Evolutionary conservation across 1,140 invertebrate genomes (phyloP).

Genomic region (Drosophila varians): DNA sequence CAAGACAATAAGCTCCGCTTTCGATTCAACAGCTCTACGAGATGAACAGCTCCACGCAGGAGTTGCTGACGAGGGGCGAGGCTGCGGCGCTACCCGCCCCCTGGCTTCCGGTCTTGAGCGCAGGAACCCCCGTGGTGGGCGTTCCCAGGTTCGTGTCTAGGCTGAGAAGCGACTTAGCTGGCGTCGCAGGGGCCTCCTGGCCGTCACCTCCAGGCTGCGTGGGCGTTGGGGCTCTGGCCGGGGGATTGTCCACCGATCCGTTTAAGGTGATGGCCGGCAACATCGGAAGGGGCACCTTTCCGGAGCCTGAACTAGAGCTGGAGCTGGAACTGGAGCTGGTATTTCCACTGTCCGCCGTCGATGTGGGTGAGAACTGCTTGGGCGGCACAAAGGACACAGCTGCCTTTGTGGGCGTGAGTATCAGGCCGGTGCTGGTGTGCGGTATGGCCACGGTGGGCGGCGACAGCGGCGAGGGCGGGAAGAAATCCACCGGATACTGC

Average conservation of each 20-base stretch:
- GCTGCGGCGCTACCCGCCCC: slow-evolving; percentile 24
- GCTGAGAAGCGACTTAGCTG: slow-evolving; percentile 54
- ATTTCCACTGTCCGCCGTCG: slow-evolving; percentile 11
- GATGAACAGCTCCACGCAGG: slow-evolving; percentile 68
- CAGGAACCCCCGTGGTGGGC: slow-evolving; percentile 13
- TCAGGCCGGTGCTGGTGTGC: slow-evolving; percentile 49
- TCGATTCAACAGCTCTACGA: slow-evolving; percentile 31
- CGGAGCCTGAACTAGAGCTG: not conserved
- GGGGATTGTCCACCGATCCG: slow-evolving; percentile 1
- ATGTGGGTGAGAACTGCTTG: slow-evolving; percentile 55
- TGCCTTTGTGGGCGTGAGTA: slow-evolving; percentile 66
- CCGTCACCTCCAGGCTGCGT: not conserved
- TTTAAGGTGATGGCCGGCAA: slow-evolving; percentile 23
- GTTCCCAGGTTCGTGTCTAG: slow-evolving; percentile 62
- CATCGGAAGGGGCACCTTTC: slow-evolving; percentile 10
- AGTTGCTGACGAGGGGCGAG: slow-evolving; percentile 64
- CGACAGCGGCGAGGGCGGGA: slow-evolving; percentile 64
- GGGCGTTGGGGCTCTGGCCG: slow-evolving; percentile 13
- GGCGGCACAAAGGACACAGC: slow-evolving; percentile 66
- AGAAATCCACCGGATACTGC: slow-evolving; percentile 76
- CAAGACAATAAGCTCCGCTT: slow-evolving; percentile 52
- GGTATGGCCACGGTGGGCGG: slow-evolving; percentile 60
- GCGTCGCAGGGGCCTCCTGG: not conserved
- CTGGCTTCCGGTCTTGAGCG: slow-evolving; percentile 48
- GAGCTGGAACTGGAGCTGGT: slow-evolving; percentile 27